Base-by-base conservation (phyloP, 2,888 invertebrate genomes). In the Melieria crassipennis region DNA sequence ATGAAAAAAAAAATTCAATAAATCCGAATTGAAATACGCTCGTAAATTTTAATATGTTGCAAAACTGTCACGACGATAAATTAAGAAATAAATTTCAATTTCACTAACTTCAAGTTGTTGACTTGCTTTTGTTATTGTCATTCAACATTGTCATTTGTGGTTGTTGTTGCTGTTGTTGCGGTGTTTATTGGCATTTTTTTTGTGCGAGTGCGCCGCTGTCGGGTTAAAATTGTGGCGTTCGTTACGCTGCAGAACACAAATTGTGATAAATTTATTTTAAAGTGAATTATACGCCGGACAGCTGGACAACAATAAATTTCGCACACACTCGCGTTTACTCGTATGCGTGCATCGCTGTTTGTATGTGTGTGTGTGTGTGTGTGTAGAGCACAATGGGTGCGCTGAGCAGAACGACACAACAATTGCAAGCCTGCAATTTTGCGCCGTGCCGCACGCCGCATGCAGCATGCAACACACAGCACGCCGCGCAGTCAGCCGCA, bases 21-120 rank as follows among this genome's bases (percentile, higher is more conserved):
- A 30, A 30, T 30, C 30, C 30, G 30, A 67, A 67, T 67, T 67
- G 67, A 67, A 60, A 81, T 67, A 16, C 60, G 46, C 67, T 67
- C 83, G 83, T 83, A 83, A 83, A 83, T 83, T 83, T 83, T 81
- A 83, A 83, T 83, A 82, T 82, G 82, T 80, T 79, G 79, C 80
- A 73, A 75, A 74, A 76, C 79, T 79, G 81, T 81, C 81, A 79
- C 78, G 80, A 78, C 81, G 79, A 81, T 82, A 84, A 84, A 84
- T 83, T 82, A 81, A 85, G 84, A 83, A 85, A 85, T 85, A 85
- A 85, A 85, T 85, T 84, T 85, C 85, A 85, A 85, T 85, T 84
- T 83, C 80, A 80, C 57, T 70, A 65, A 70, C 64, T 70, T 70
- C 56, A 70, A 70, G 52, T 70, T 70, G 69, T 70, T 70, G 65